Percentiles rank a stretch among this genome's conserved stretches.
These are phyloP conservation scores for Podilymbus podiceps DNA, from an alignment of 2,113 vertebrate species.

Conservation along the genomic window DNA sequence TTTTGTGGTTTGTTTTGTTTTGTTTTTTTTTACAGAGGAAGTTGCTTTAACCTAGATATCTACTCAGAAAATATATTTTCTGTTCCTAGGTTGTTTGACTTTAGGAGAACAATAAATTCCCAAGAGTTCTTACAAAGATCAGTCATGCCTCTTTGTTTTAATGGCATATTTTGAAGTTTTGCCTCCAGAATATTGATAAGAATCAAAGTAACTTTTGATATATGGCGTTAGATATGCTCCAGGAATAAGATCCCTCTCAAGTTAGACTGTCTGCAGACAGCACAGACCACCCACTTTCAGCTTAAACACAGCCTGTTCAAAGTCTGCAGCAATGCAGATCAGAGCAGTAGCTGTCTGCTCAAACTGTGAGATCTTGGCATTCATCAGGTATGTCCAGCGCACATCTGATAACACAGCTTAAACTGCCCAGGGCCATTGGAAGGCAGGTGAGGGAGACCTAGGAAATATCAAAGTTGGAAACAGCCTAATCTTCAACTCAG, in stretches of 20 bases:
- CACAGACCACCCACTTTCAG: slow-evolving; percentile 63
- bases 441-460: slow-evolving; percentile 45
- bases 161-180: slow-evolving; percentile 56
- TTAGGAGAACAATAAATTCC: slow-evolving; percentile 45
- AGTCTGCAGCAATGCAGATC: slow-evolving; percentile 33
- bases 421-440: slow-evolving; percentile 49
- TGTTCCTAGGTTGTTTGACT: slow-evolving; percentile 34
- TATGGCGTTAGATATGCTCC: slow-evolving; percentile 49
- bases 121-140: slow-evolving; percentile 25
- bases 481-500: slow-evolving; percentile 37
- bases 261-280: slow-evolving; percentile 60
- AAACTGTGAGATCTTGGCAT: slow-evolving; percentile 40
- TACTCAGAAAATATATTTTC: slow-evolving; percentile 33
- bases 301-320: slow-evolving; percentile 46
- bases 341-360: slow-evolving; percentile 50
- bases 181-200: slow-evolving; percentile 59
- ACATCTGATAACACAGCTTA: slow-evolving; percentile 10
- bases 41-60: slow-evolving; percentile 21
- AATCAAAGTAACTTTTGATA: slow-evolving; percentile 71
- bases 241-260: slow-evolving; percentile 59
- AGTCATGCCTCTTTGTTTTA: slow-evolving; percentile 54
- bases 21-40: slow-evolving; percentile 3
- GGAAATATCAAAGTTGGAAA: slow-evolving; percentile 44
- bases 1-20: no score
- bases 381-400: slow-evolving; percentile 28